Percentiles rank a stretch among this genome's conserved stretches.
phyloP scores from a whole-genome alignment of 2,797 vertebrate genomes.

The Rhinoraja longicauda region DNA sequence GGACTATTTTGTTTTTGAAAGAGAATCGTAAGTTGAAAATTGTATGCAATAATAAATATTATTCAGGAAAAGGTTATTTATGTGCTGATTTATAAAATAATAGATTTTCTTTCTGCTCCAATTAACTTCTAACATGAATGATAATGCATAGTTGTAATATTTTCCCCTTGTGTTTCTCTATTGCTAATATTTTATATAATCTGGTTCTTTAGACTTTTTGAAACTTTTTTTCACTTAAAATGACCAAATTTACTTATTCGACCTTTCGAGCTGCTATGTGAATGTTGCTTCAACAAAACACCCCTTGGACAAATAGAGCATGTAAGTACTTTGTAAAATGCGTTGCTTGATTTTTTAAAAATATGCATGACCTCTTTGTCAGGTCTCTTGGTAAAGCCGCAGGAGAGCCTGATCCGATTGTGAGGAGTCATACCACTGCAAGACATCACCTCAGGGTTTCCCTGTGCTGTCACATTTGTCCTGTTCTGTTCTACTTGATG shows the following conservation, averaged over 20 bases:
- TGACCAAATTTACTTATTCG: not conserved
- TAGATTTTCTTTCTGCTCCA: not conserved
- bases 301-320: not conserved
- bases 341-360: slow-evolving; percentile 3
- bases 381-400: not conserved
- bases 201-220: not conserved
- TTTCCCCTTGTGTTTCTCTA: not conserved
- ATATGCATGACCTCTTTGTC: not conserved
- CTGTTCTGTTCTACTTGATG: not conserved
- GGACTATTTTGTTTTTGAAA: not conserved
- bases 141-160: not conserved
- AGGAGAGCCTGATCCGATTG: not conserved
- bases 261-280: not conserved
- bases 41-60: not conserved
- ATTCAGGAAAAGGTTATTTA: not conserved
- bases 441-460: not conserved
- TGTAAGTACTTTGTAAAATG: not conserved
- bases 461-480: not conserved
- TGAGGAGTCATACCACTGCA: not conserved
- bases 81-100: not conserved
- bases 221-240: not conserved
- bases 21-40: not conserved
- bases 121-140: not conserved
- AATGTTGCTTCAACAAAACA: not conserved
- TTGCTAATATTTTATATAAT: not conserved